Base-by-base conservation (phyloP, 37 sponge, comb jelly and placozoan genomes). In the Ephydatia muelleri region DNA sequence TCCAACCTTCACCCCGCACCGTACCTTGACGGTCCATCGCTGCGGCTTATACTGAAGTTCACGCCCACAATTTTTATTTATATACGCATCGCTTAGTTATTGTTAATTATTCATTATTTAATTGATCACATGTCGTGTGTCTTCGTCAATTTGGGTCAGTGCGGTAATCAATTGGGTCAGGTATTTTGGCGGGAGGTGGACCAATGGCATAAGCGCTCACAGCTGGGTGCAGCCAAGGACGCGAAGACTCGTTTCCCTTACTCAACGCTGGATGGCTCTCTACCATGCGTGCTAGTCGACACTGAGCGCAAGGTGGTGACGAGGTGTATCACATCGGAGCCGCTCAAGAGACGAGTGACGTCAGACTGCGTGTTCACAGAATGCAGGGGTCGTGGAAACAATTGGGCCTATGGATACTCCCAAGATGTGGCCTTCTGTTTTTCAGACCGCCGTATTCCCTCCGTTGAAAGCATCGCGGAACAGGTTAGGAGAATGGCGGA, bases 351-450 rank as follows among this genome's bases (percentile, higher is more conserved):
- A 11, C 16, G 27, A 38, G 75, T 90, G 13, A 64, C 70, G 28
- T 31, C 25, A 5, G 84, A 83, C 14, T 86, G 31, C 47, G 33
- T 83, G 0, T 25, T 91, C n/a, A 71, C 30, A 21, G 87, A 86
- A 25, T 68, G 73, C 27, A 72, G 74, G 19, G 97, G 97, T 14
- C 31, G 95, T n/a, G 95, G 97, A 23, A 87, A 85, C 74, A 96
- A 94, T 81, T 96, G 97, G 97, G 94, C 90, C 1, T 76, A 34
- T 32, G 97, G 97, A 28, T 91, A 93, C 76, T 25, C 68, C 43
- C 87, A 80, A 43, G 78, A 75, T 22, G 68, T 8, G 64, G 71
- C 35, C 3, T 31, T 65, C 0, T 23, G 65, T 39, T 28, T 31
- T 73, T 49, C 9, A 16, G 57, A 78, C 3, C 29, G 77, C 19